phyloP scores from a whole-genome alignment of 2,888 invertebrate genomes.

The Philereme vetulata region DNA sequence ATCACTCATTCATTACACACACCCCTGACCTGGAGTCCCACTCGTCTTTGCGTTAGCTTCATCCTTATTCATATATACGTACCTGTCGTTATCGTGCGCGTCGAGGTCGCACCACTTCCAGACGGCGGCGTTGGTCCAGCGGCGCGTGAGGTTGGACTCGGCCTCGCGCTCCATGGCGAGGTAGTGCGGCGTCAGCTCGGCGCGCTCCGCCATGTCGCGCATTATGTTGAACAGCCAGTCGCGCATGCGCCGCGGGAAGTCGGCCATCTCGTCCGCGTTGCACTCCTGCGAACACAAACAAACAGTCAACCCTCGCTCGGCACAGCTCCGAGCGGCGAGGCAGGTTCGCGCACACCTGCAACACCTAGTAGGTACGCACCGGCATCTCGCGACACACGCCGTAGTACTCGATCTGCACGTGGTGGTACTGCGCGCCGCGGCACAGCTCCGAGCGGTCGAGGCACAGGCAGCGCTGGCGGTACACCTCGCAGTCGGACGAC shows the following conservation, averaged over 20 bases:
- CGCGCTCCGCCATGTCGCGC: conserved; percentile 95
- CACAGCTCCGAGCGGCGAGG: conserved; percentile 89
- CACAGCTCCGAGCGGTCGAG: conserved; percentile 89
- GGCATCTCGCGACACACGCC: conserved; percentile 89
- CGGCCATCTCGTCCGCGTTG: conserved; percentile 92
- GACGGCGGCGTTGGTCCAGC: conserved; percentile 96
- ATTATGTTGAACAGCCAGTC: conserved; percentile 99
- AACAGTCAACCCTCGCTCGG: conserved; percentile 85
- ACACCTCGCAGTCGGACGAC: conserved; percentile 96
- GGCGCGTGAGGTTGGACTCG: conserved; percentile 91
- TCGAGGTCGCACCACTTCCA: conserved; percentile 99
- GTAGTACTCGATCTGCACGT: conserved; percentile 97
- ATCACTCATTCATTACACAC: too few species aligned
- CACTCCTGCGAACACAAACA: conserved; percentile 84
- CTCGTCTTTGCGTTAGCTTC: too few species aligned
- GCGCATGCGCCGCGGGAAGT: conserved; percentile 98
- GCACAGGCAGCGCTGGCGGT: conserved; percentile 96
- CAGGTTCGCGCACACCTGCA: conserved; percentile 84
- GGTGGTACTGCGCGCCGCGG: conserved; percentile 89
- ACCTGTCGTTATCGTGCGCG: conserved; percentile 94
- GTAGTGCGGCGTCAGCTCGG: conserved; percentile 92
- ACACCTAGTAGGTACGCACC: too few species aligned
- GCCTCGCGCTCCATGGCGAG: conserved; percentile 94
- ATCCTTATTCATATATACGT: too few species aligned
- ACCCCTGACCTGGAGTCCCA: too few species aligned